Conservation (phyloP, 2,888 invertebrate genomes). For the Tillus elongatus region DNA sequence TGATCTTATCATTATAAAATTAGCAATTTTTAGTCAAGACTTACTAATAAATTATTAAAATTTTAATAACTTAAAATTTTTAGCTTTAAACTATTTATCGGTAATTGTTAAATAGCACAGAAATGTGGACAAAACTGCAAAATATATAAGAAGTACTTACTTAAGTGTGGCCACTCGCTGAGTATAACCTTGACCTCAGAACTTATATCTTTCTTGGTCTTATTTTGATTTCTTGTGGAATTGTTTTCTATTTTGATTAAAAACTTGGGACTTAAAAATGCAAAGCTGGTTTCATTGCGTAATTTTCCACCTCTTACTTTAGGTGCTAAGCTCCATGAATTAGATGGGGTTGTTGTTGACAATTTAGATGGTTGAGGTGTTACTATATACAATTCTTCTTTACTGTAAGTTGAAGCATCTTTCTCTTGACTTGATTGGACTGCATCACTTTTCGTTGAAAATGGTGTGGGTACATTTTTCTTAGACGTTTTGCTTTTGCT, state of each 20-base stretch:
- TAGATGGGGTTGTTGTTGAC: slow-evolving; percentile 27
- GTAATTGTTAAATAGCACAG: too few relatives aligned
- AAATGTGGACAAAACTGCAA: too few relatives aligned
- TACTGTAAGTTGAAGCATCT: slow-evolving; percentile 65
- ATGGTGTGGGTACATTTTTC: slow-evolving; percentile 40
- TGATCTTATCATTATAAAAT: too few relatives aligned
- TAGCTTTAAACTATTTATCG: too few relatives aligned
- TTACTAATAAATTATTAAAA: too few relatives aligned
- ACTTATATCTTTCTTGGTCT: slow-evolving; percentile 19
- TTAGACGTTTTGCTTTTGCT: slow-evolving; percentile 5
- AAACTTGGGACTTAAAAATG: slow-evolving; percentile 24
- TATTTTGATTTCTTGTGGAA: slow-evolving; percentile 13
- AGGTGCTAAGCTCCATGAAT: slow-evolving; percentile 32
- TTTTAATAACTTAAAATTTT: too few relatives aligned
- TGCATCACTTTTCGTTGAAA: slow-evolving; percentile 36
- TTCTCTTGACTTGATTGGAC: too few relatives aligned
- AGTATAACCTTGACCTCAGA: slow-evolving; percentile 35
- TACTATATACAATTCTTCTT: slow-evolving; percentile 74
- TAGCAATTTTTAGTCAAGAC: too few relatives aligned
- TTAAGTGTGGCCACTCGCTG: slow-evolving; percentile 43
- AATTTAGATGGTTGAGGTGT: slow-evolving; percentile 60
- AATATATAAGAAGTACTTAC: slow-evolving; percentile 31
- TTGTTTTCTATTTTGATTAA: slow-evolving; percentile 26
- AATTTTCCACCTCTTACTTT: slow-evolving; percentile 33
- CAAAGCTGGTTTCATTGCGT: slow-evolving; percentile 20